Evolutionary conservation across 2,113 vertebrate genomes (phyloP).

Genomic region (Nyctereutes procyonoides): DNA sequence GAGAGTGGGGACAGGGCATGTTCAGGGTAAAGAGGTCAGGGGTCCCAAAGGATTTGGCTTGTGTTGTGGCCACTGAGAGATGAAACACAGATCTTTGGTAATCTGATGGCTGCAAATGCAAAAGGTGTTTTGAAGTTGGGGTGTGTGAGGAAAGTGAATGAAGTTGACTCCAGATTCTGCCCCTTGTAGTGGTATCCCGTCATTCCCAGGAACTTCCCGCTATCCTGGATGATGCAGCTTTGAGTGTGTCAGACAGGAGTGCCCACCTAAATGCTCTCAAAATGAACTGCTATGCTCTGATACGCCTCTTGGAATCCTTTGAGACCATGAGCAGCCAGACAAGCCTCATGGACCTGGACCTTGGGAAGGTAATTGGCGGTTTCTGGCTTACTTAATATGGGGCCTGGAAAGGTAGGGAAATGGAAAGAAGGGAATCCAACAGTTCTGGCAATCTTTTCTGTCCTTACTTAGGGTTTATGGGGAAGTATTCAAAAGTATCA

Average conservation of each 20-base stretch:
- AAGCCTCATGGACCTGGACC: constrained; percentile 85
- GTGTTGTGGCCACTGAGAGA: constrained; percentile 77
- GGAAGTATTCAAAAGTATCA: background rate
- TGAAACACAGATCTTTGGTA: constrained; percentile 91
- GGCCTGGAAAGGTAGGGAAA: background rate
- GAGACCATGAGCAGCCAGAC: constrained; percentile 90
- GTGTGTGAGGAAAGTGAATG: background rate
- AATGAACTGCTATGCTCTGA: constrained; percentile 95
- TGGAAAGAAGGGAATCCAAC: background rate
- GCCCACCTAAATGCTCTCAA: constrained; percentile 94
- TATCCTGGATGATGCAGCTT: constrained; percentile 84
- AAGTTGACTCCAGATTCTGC: constrained; percentile 39
- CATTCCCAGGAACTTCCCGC: constrained; percentile 91
- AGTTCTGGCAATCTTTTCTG: background rate
- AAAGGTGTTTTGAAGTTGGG: background rate
- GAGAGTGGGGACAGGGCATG: constrained; percentile 77
- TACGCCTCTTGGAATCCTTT: constrained; percentile 91
- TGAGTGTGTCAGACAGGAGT: constrained; percentile 86
- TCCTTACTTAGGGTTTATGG: background rate
- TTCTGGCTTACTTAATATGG: background rate
- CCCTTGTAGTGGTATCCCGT: constrained; percentile 88
- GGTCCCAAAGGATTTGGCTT: constrained; percentile 73
- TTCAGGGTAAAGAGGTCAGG: background rate
- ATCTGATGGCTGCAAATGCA: constrained; percentile 88
- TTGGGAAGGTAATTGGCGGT: constrained; percentile 83